Percentiles rank a stretch among this genome's conserved stretches.
Conservation (phyloP, 2,113 vertebrate species). For the Crotophaga sulcirostris region DNA sequence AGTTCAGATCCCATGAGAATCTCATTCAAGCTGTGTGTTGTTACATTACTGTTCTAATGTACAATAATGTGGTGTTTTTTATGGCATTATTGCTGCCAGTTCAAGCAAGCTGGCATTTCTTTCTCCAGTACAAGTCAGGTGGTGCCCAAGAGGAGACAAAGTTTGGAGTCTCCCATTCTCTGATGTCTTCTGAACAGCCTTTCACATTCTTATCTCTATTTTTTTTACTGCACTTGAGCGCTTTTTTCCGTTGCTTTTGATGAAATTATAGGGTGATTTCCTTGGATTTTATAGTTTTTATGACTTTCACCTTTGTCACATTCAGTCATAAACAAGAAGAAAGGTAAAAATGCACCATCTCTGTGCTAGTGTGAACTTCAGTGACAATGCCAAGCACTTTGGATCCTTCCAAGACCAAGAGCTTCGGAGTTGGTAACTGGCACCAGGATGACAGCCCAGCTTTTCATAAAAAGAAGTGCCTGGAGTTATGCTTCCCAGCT, state of each 20-base stretch:
- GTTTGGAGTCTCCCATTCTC: not conserved
- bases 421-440: not conserved
- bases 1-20: not conserved
- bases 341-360: not conserved
- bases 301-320: not conserved
- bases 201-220: not conserved
- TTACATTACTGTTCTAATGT: not conserved
- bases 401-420: not conserved
- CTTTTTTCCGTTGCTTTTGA: not conserved
- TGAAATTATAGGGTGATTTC: not conserved
- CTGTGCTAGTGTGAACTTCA: not conserved
- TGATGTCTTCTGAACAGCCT: not conserved
- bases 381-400: not conserved
- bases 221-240: not conserved
- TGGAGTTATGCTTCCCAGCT: not conserved
- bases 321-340: not conserved
- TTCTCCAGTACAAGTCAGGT: not conserved
- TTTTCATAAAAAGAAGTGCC: not conserved
- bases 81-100: not conserved
- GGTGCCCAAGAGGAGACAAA: not conserved
- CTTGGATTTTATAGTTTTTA: not conserved
- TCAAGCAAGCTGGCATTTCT: not conserved
- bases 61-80: not conserved
- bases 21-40: not conserved
- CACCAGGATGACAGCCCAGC: not conserved